Conservation (phyloP, 2,797 vertebrate species). For the Channallabes apus region DNA sequence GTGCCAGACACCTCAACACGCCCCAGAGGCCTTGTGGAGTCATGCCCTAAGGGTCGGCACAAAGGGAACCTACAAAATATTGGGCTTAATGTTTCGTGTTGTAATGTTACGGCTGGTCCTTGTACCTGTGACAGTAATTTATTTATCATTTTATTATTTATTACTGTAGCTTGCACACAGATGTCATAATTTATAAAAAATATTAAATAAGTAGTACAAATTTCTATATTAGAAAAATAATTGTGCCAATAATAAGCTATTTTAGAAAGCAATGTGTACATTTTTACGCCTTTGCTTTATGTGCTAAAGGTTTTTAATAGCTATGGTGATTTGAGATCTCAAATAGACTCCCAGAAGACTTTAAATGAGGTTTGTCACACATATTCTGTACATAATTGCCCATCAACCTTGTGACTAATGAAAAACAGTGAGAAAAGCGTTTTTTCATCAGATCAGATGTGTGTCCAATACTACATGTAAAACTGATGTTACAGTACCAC, state of each 20-base stretch:
- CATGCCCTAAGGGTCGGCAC: too few relatives aligned
- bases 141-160: too few relatives aligned
- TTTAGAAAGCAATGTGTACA: not conserved
- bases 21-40: too few relatives aligned
- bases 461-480: not conserved
- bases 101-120: too few relatives aligned
- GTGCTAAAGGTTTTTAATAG: not conserved
- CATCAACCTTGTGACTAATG: not conserved
- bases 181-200: not conserved
- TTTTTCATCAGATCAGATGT: not conserved
- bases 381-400: not conserved
- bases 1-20: too few relatives aligned
- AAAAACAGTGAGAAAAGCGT: not conserved
- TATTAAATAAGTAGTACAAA: not conserved
- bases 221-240: too few relatives aligned
- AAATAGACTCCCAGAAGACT: not conserved
- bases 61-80: too few relatives aligned
- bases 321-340: not conserved
- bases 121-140: too few relatives aligned
- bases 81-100: too few relatives aligned
- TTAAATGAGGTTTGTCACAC: not conserved
- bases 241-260: not conserved
- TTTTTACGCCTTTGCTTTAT: not conserved
- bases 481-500: not conserved
- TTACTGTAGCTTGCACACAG: not conserved